Evolutionary conservation across 2,888 invertebrate species (phyloP).

Genomic region (Sipha maydis): DNA sequence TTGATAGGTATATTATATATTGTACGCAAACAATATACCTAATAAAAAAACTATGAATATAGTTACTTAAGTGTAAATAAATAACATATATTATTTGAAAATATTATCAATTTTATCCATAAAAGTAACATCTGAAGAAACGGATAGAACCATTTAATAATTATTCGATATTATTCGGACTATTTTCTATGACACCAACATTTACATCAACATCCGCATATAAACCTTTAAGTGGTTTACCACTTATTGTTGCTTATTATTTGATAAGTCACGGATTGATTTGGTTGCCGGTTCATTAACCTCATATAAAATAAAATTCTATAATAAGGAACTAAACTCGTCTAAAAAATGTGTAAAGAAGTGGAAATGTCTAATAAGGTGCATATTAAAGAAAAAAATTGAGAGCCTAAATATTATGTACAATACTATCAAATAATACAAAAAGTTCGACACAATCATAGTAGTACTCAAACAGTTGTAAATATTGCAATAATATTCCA

Average conservation of each 20-base stretch:
- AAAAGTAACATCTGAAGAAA: slow-evolving; percentile 1
- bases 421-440: neutral
- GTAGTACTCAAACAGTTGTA: neutral
- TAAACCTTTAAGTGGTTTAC: slow-evolving; percentile 13
- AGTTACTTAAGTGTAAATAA: neutral
- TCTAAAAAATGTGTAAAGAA: neutral
- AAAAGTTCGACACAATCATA: neutral
- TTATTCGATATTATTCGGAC: slow-evolving; percentile 23
- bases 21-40: neutral
- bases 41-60: slow-evolving; percentile 13
- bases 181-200: slow-evolving; percentile 6
- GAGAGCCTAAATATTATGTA: neutral
- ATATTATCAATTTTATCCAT: neutral
- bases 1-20: neutral
- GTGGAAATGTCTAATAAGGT: neutral
- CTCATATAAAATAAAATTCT: slow-evolving; percentile 3
- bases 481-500: neutral
- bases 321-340: neutral
- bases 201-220: slow-evolving; percentile 15
- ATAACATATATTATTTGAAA: slow-evolving; percentile 13
- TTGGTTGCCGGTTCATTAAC: slow-evolving; percentile 44
- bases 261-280: slow-evolving; percentile 60
- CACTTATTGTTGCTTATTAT: slow-evolving; percentile 23
- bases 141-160: slow-evolving; percentile 2
- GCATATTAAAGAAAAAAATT: no score